These are phyloP conservation scores for Megastigmus dorsalis DNA, from an alignment of 2,888 invertebrate species.

Conservation along the genomic window DNA sequence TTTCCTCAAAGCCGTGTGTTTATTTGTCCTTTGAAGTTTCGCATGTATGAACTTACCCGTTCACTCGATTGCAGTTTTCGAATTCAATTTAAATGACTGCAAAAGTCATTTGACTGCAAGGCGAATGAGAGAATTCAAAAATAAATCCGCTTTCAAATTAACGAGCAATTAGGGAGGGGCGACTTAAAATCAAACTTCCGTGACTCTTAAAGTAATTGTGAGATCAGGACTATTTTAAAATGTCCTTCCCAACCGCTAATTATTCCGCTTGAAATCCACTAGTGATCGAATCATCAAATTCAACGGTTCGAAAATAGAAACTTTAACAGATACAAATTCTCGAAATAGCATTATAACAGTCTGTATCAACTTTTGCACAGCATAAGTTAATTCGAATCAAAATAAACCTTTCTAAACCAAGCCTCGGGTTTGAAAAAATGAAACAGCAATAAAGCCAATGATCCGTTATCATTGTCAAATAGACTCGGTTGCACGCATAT, in stretches of 20 bases:
- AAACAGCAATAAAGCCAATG: too few species aligned
- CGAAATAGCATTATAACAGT: too few species aligned
- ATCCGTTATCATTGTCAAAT: too few species aligned
- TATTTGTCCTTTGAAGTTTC: neutral
- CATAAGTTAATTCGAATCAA: too few species aligned
- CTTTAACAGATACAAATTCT: too few species aligned
- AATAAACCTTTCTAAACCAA: too few species aligned
- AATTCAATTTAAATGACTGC: neutral
- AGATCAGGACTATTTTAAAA: constrained; percentile 35
- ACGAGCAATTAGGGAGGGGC: constrained; percentile 22
- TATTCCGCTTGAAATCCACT: too few species aligned
- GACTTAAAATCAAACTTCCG: neutral
- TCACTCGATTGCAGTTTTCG: neutral
- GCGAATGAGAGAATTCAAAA: constrained; percentile 6
- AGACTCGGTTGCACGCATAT: neutral
- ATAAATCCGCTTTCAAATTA: constrained; percentile 3
- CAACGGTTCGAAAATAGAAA: too few species aligned
- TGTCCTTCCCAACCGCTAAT: neutral
- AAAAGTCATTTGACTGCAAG: constrained; percentile 28
- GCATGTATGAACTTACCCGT: neutral
- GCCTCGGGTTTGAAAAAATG: too few species aligned
- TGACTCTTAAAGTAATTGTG: constrained; percentile 42
- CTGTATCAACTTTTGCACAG: too few species aligned
- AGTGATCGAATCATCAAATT: too few species aligned
- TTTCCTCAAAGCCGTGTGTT: too few species aligned